Evolutionary conservation across 1,140 invertebrate species (phyloP), one percentile per base, ranked within the genome.

Genomic region (Drosophila nasuta): DNA sequence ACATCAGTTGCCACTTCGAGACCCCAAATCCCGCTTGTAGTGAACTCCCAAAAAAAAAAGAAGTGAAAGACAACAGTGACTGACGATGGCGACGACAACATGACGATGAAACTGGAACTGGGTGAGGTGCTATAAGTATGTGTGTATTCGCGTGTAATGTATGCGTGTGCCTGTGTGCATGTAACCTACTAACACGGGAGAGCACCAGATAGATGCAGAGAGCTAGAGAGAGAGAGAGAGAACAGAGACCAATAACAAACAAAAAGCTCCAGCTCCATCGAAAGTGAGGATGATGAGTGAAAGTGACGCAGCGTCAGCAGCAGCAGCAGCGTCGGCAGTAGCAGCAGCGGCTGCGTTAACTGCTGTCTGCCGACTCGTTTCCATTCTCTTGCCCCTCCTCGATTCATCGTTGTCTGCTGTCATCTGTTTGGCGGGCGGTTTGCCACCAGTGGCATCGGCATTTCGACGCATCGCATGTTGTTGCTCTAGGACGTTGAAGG

Each of bases 371-470:
- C n/a, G 49, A 35, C 48, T 52, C 45, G n/a, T 33, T 11, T 25
- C 41, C 35, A 33, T 33, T 38, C 33, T 33, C 33, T 8, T 59
- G 51, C 8, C 38, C 11, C 11, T 45, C 41, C 8, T 38, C 35
- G 35, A 13, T 43, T n/a, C 41, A 5, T 3, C 58, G 68, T 30
- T 45, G 57, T 69, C 57, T 70, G 52, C 51, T 58, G 77, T 91
- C 90, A 91, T 90, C 91, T 91, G 90, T 91, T 75, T 91, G 90
- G 81, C 83, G 83, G 81, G 89, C 79, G 79, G 89, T 81, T 86
- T 75, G 82, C 79, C 82, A 82, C 73, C 73, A 75, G 52, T 74
- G 60, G 64, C 70, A 67, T 74, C 71, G 57, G 71, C 71, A 70
- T 52, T 75, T 70, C 66, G 56, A 63, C 77, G 76, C 73, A 49